Evolutionary conservation across 2,113 vertebrate species (phyloP), one percentile per base, ranked within the genome.

Genomic region (Coptodon rendalli): DNA sequence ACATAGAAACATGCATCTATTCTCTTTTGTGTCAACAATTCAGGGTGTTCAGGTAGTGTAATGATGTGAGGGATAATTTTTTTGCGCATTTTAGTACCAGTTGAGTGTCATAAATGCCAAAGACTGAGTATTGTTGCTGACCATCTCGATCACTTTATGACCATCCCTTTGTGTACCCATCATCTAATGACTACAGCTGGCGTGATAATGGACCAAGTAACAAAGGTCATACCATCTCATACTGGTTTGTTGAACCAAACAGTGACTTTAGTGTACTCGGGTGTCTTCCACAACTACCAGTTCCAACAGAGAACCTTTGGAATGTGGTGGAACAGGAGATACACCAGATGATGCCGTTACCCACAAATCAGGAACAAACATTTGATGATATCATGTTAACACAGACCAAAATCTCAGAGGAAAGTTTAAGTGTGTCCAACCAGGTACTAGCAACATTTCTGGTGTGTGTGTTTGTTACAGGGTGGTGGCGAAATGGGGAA

Each of bases 401-500:
- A 50, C 29, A 19, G 27, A 34, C 45, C 27, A n/a, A 34, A 78
- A 52, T 78, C 27, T 78, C 17, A 52, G 45, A 3, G 45, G 73
- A 78, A 31, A 31, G 27, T 31, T 31, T 78, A 50, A 31, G 16
- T 19, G 71, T 78, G 45, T 78, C 43, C 71, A 78, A 78, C 43
- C 24, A 50, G 71, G 43, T 31, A 31, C 14, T 12, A 76, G 16
- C 71, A 76, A 31, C 38, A 48, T 43, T 45, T 82, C 9, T 10
- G 22, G 19, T 82, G n/a, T 87, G 8, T 61, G 31, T 91, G 61
- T 89, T 80, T 90, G 40, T 95, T 95, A 17, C 96, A 99, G 99
- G 97, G 98, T 22, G 97, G 97, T 59, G 97, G 98, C 89, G 97
- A 96, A 3, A 97, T 97, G 87, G 98, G 98, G 19, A 99, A 99